phyloP scores from a whole-genome alignment of 2,113 vertebrate genomes.

The Hypomesus transpacificus region DNA sequence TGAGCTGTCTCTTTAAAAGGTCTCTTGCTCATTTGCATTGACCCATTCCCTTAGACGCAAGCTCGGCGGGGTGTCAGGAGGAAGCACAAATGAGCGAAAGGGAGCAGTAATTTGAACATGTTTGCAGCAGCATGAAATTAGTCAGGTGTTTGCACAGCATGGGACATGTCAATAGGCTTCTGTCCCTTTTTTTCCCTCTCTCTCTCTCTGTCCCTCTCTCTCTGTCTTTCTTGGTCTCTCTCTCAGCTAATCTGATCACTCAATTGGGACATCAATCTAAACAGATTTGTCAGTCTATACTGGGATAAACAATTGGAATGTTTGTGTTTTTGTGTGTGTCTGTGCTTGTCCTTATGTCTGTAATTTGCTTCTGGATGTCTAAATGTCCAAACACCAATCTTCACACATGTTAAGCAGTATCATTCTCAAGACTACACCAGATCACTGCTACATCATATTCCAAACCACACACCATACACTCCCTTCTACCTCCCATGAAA shows the following conservation, averaged over 20 bases:
- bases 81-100: slow-evolving; percentile 54
- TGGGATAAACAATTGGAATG: background rate
- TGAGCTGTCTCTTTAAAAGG: slow-evolving; percentile 44
- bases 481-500: background rate
- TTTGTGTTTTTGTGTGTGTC: slow-evolving; percentile 12
- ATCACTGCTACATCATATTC: no score
- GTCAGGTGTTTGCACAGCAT: slow-evolving; percentile 65
- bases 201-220: background rate
- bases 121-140: slow-evolving; percentile 56
- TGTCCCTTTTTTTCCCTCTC: slow-evolving; percentile 9
- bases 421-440: no score
- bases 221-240: background rate
- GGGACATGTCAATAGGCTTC: slow-evolving; percentile 58
- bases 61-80: slow-evolving; percentile 48
- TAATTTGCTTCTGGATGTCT: no score
- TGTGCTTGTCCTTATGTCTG: background rate
- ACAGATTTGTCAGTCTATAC: background rate
- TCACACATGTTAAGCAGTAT: no score
- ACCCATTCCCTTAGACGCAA: slow-evolving; percentile 42
- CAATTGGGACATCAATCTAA: slow-evolving; percentile 1
- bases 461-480: no score
- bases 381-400: no score
- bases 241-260: slow-evolving; percentile 43
- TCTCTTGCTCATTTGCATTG: slow-evolving; percentile 61
- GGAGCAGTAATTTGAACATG: slow-evolving; percentile 51